Evolutionary conservation across 2,888 invertebrate genomes (phyloP).

Genomic region (Embidobia sp.): DNA sequence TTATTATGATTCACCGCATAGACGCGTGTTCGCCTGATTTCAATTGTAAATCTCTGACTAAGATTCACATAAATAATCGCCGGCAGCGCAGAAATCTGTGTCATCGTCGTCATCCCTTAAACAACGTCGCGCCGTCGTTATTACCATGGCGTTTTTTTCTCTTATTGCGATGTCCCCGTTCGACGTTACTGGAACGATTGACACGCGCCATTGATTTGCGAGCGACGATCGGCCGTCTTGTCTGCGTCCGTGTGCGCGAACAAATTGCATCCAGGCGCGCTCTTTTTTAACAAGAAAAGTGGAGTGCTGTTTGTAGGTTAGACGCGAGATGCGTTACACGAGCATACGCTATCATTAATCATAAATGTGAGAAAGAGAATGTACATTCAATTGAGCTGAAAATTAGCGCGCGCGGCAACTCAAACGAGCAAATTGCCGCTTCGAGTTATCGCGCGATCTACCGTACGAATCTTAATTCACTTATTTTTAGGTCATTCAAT

Average conservation of each 20-base stretch:
- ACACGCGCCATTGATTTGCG: slow-evolving; percentile 50
- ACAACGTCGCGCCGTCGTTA: slow-evolving; percentile 17
- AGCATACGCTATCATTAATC: slow-evolving; percentile 38
- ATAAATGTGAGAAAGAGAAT: slow-evolving; percentile 56
- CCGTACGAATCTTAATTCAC: background rate
- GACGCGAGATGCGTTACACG: slow-evolving; percentile 50
- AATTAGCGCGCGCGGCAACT: slow-evolving; percentile 43
- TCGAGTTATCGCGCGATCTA: slow-evolving; percentile 20
- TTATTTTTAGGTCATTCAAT: background rate
- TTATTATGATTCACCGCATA: background rate
- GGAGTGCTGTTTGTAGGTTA: slow-evolving; percentile 58
- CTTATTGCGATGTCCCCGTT: slow-evolving; percentile 42
- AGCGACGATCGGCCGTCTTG: slow-evolving; percentile 3
- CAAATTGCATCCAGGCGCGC: slow-evolving; percentile 36
- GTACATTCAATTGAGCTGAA: slow-evolving; percentile 51
- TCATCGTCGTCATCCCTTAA: slow-evolving; percentile 45
- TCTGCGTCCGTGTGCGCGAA: slow-evolving; percentile 3
- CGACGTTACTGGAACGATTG: slow-evolving; percentile 47
- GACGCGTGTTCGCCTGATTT: background rate
- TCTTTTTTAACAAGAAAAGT: slow-evolving; percentile 46
- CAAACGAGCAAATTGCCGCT: slow-evolving; percentile 27
- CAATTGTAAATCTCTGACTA: slow-evolving; percentile 11
- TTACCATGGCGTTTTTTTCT: slow-evolving; percentile 24
- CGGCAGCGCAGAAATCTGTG: slow-evolving; percentile 24
- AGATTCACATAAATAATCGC: slow-evolving; percentile 20